Percentiles rank a stretch among this genome's conserved stretches.
phyloP scores from a whole-genome alignment of 2,797 vertebrate species.

The Lagorchestes hirsutus region DNA sequence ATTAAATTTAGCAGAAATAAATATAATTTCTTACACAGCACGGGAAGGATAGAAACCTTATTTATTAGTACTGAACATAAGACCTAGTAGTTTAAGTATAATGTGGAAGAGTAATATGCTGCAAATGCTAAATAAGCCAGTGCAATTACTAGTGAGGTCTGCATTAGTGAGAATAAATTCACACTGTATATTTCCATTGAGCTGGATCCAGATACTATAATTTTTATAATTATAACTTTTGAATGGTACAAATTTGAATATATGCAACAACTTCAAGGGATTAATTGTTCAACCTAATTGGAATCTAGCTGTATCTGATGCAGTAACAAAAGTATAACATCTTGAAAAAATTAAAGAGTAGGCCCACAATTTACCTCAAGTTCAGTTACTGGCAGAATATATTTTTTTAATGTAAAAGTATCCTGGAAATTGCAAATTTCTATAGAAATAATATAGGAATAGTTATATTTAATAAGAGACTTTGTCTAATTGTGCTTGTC shows the following conservation, averaged over 20 bases:
- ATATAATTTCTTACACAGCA: no score
- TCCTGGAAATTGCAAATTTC: not conserved
- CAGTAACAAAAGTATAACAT: not conserved
- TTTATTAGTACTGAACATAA: not conserved
- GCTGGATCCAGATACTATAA: not conserved
- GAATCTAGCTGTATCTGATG: not conserved
- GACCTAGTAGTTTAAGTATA: not conserved
- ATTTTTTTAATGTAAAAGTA: not conserved
- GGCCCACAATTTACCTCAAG: not conserved
- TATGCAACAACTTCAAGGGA: not conserved
- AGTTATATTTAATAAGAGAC: no score
- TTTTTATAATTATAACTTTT: not conserved
- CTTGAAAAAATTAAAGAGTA: not conserved
- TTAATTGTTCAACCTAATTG: not conserved
- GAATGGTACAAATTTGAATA: not conserved
- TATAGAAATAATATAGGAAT: not conserved
- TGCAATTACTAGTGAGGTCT: not conserved
- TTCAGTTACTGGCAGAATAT: not conserved
- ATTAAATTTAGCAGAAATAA: not conserved
- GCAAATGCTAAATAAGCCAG: not conserved
- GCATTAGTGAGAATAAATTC: not conserved
- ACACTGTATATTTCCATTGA: not conserved
- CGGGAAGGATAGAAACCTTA: not conserved
- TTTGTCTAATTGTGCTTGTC: no score
- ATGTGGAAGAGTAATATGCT: not conserved